phyloP scores from a whole-genome alignment of 35 echinoderm and acorn worm genomes.

The Stichopus chloronotus region DNA sequence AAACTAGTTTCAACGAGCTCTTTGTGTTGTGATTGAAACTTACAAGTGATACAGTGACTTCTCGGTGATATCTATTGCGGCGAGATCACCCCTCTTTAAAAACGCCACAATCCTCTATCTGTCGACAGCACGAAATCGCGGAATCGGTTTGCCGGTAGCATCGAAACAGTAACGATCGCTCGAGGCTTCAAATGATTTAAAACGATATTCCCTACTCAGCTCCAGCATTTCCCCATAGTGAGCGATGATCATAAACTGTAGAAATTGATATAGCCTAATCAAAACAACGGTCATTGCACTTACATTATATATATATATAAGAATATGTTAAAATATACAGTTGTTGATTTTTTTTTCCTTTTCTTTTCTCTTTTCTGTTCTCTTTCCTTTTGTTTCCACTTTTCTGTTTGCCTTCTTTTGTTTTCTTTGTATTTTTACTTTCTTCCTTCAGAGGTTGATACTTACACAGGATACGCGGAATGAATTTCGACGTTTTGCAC shows the following conservation, averaged over 20 bases:
- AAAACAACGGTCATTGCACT: constrained; percentile 48
- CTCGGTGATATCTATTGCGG: not conserved
- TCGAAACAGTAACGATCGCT: constrained; percentile 49
- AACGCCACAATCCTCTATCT: not conserved
- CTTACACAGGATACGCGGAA: no score
- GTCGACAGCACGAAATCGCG: constrained; percentile 51
- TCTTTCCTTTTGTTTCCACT: no score
- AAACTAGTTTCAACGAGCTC: no score
- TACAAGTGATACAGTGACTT: no score
- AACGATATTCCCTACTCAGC: constrained; percentile 3
- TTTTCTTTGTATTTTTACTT: no score
- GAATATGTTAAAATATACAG: no score
- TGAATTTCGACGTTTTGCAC: no score
- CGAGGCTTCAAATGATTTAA: constrained; percentile 48
- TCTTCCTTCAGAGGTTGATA: no score
- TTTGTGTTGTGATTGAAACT: no score
- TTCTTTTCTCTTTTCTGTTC: no score
- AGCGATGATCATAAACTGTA: constrained; percentile 36
- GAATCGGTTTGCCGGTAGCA: constrained; percentile 49
- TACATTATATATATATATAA: not conserved
- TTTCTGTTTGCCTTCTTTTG: no score
- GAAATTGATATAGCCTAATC: constrained; percentile 59
- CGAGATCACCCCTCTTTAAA: not conserved
- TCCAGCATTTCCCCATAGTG: constrained; percentile 23
- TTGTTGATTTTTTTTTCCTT: no score